Conservation (phyloP, 2,797 vertebrate species). For the Peromyscus aztecus region DNA sequence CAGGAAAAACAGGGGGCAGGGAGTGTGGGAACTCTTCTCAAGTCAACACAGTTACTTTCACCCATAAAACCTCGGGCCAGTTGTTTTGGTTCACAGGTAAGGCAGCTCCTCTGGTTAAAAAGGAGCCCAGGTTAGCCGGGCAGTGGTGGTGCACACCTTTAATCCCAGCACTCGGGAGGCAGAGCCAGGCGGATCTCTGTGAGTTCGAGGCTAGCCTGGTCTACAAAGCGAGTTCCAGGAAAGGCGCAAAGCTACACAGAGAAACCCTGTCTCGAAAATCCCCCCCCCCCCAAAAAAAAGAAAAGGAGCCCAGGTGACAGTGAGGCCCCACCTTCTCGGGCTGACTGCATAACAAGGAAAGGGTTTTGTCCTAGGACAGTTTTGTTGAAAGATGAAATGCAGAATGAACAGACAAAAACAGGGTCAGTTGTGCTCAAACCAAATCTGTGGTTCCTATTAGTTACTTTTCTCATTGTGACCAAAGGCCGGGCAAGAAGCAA, state of each 20-base stretch:
- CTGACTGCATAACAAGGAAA: neutral
- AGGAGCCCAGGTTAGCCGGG: neutral
- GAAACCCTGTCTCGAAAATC: no score
- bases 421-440: neutral
- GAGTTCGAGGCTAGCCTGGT: no score
- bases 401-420: neutral
- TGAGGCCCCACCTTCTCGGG: neutral
- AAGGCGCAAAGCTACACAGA: no score
- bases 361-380: neutral
- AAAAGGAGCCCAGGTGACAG: neutral
- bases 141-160: no score
- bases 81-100: neutral
- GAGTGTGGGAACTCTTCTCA: neutral
- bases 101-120: neutral
- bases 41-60: fast-evolving
- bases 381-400: neutral
- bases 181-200: no score
- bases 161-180: no score
- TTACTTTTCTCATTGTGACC: neutral
- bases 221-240: no score
- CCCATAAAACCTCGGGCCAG: neutral
- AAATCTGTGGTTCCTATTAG: neutral
- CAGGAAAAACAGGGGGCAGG: neutral
- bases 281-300: no score
- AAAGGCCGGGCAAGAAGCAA: neutral